Evolutionary conservation across 2,888 invertebrate genomes (phyloP).

Genomic region (Drosophila hamatofila): DNA sequence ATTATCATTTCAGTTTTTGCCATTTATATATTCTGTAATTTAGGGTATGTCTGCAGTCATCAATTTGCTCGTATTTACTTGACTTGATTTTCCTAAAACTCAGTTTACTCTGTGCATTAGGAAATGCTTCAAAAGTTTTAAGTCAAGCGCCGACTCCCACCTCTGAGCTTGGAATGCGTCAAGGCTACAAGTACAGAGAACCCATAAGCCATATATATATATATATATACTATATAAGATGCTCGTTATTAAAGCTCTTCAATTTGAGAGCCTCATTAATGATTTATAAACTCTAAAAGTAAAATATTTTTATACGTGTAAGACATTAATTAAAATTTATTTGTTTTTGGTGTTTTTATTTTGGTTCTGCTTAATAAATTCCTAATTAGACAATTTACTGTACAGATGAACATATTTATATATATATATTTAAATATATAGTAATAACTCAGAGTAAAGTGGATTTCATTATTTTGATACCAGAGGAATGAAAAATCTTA

Average conservation of each 20-base stretch:
- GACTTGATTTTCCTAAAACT: slow-evolving; percentile 18
- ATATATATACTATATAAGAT: neutral
- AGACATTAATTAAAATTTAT: slow-evolving; percentile 1
- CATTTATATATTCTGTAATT: neutral
- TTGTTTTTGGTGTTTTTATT: neutral
- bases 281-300: slow-evolving; percentile 2
- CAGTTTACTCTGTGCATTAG: slow-evolving; percentile 26
- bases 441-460: too few species aligned
- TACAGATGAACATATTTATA: neutral
- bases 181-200: slow-evolving; percentile 21
- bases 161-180: slow-evolving; percentile 12
- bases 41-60: slow-evolving; percentile 12
- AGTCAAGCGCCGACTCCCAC: slow-evolving; percentile 38
- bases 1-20: neutral
- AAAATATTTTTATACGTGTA: neutral
- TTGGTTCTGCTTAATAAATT: slow-evolving; percentile 32
- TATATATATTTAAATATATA: too few species aligned
- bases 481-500: too few species aligned
- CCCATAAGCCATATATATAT: neutral
- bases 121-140: slow-evolving; percentile 27
- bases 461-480: too few species aligned
- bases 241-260: slow-evolving; percentile 18
- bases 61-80: neutral
- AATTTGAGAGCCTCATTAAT: slow-evolving; percentile 24
- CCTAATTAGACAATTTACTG: slow-evolving; percentile 2